Evolutionary conservation across 2,888 invertebrate genomes (phyloP), one percentile per base, ranked within the genome.

Genomic region (Eudemis profundana): DNA sequence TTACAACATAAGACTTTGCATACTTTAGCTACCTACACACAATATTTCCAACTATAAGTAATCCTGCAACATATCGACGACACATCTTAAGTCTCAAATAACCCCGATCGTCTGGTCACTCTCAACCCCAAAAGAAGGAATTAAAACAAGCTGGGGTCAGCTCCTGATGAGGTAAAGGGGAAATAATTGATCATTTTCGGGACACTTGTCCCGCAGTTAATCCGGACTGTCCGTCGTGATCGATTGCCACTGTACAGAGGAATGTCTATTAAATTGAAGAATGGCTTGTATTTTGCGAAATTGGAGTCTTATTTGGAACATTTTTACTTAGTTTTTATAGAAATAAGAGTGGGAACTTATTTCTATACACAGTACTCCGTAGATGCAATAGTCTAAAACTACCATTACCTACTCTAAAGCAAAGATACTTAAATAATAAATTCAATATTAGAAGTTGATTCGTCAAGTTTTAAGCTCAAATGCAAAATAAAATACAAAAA

Each of bases 171-270:
- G 86, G 90, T 89, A 90, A 90, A 90, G 87, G 91, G 90, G 79
- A 84, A 80, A 84, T 89, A 90, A 90, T 90, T 81, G 89, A 89
- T 91, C 91, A 90, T 91, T 89, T 89, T 87, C 88, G 90, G 87
- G 78, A 87, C 88, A 89, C 89, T 91, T 88, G 90, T 86, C 85
- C 81, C 68, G 72, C 67, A 74, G 81, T 84, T 88, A 87, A 89
- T 89, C 85, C 84, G 69, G 74, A 76, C 82, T 83, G 83, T 82
- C 81, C 78, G 68, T 66, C 70, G 63, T 85, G 83, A 82, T 85
- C 78, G 84, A 83, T 83, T 67, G 78, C 79, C 81, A 82, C 80
- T 77, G 77, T 76, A 76, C 69, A 69, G 19, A 57, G 82, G 83
- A 85, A 85, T 85, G 79, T 78, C 77, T 70, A 84, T 82, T 85